Evolutionary conservation across 1,140 invertebrate species (phyloP).

Genomic region (Sarcophaga peregrina): DNA sequence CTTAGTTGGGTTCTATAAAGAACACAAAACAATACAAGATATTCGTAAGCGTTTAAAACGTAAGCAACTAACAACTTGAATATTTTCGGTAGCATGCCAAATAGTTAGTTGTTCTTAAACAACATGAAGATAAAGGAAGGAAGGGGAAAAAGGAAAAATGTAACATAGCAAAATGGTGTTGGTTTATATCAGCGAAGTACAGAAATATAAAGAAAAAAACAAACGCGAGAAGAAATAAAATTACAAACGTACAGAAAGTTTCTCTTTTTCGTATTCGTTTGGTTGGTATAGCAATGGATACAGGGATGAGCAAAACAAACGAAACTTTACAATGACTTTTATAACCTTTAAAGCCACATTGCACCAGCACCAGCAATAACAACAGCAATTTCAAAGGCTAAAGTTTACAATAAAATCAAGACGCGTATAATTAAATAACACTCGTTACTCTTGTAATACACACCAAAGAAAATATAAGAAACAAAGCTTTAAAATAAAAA

Average conservation of each 20-base stretch:
- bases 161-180: too few relatives aligned
- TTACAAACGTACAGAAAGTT: too few relatives aligned
- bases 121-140: not conserved
- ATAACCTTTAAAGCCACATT: constrained; percentile 42
- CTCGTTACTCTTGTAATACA: not conserved
- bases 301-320: not conserved
- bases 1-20: too few relatives aligned
- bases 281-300: not conserved
- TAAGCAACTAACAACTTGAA: too few relatives aligned
- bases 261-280: too few relatives aligned
- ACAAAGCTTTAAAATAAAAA: too few relatives aligned
- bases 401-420: constrained; percentile 31
- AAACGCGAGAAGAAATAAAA: too few relatives aligned
- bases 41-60: not conserved
- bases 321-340: constrained; percentile 36
- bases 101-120: not conserved
- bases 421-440: constrained; percentile 24
- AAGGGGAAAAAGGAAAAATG: not conserved
- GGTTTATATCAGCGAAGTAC: too few relatives aligned
- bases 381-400: constrained; percentile 12
- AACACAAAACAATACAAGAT: not conserved
- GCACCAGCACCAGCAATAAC: constrained; percentile 7
- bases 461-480: not conserved
- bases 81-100: too few relatives aligned
- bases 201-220: too few relatives aligned